These are phyloP conservation scores for Scaptomyza flava DNA, from an alignment of 2,888 invertebrate species.

Conservation along the genomic window DNA sequence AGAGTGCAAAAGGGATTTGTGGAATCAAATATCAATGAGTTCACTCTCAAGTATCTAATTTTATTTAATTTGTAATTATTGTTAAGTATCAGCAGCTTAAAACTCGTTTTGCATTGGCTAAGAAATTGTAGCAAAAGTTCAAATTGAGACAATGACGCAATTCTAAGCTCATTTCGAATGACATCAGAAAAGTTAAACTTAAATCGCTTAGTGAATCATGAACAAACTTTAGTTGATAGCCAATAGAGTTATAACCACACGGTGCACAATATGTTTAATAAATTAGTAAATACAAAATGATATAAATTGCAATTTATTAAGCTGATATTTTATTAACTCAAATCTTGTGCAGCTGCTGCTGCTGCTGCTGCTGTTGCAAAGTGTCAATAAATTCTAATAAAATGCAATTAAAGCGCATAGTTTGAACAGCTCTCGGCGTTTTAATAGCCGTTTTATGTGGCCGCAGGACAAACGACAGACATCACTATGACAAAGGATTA, in stretches of 20 bases:
- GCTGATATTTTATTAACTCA: slow-evolving; percentile 6
- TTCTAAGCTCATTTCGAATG: slow-evolving; percentile 29
- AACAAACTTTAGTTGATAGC: too few relatives aligned
- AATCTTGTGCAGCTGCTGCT: slow-evolving; percentile 10
- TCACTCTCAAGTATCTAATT: slow-evolving; percentile 32
- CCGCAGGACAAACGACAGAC: slow-evolving; percentile 22
- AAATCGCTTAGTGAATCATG: too few relatives aligned
- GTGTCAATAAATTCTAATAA: slow-evolving; percentile 69
- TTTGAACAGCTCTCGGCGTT: slow-evolving; percentile 37
- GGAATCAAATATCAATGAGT: slow-evolving; percentile 32
- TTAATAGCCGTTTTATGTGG: slow-evolving; percentile 47
- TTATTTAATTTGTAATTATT: slow-evolving; percentile 64
- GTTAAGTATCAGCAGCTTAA: slow-evolving; percentile 37
- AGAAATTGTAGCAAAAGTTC: slow-evolving; percentile 15
- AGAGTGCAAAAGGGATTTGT: slow-evolving; percentile 1
- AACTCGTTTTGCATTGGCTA: slow-evolving; percentile 40
- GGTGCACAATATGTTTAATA: background rate
- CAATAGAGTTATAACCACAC: too few relatives aligned
- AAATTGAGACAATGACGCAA: slow-evolving; percentile 37
- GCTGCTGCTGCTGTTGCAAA: slow-evolving; percentile 38
- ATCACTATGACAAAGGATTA: slow-evolving; percentile 16
- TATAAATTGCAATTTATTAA: slow-evolving; percentile 8
- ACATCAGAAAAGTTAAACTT: slow-evolving; percentile 38
- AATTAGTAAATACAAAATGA: background rate
- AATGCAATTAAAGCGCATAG: slow-evolving; percentile 62